Base-by-base conservation (phyloP, 2,888 invertebrate genomes). In the Ornithoptera alexandrae region DNA sequence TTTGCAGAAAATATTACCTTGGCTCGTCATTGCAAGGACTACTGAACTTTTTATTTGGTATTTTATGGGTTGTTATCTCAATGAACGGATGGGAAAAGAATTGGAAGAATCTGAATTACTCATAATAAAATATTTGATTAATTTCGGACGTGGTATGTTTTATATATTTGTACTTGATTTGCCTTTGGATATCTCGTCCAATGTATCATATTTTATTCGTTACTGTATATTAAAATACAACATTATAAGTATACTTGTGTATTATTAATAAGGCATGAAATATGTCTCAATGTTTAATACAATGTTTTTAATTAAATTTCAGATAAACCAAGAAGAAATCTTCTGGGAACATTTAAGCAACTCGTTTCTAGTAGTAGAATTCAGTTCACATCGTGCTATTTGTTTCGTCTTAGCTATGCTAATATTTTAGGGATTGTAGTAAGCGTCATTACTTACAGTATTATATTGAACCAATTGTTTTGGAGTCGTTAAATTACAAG, bases 361-460 rank as follows among this genome's bases (percentile, higher is more conserved):
- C 74, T 87, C 8, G 80, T 87, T 0, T 74, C 64, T 50, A 81
- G 80, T 2, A 83, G 84, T 65, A 78, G 81, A 2, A 76, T 88
- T 1, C 79, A 84, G 56, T 87, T 88, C 72, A 81, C 79, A 0
- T 83, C 85, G 4, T 82, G 81, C 67, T 84, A 80, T 70, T 72
- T 88, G 6, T 86, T 88, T 59, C 76, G 78, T 12, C 70, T 88
- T 8, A 84, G 79, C 69, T 89, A 84, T 70, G 77, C 83, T 0
- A 84, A 84, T 73, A 75, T 87, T 3, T 75, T 89, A 12, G 81
- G 83, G 0, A 85, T 84, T 2, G 62, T 86, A 12, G 80, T 88
- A 57, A 87, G 86, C 61, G 79, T 88, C 4, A 78, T 88, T 18
- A 89, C 88, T 1, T 88, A 89, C 65, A 87, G 85, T 60, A 84